A percentile compares a stretch with the other conserved stretches of the same genome.
Conservation (phyloP, 2,888 invertebrate species). For the Synanthedon formicaeformis region DNA sequence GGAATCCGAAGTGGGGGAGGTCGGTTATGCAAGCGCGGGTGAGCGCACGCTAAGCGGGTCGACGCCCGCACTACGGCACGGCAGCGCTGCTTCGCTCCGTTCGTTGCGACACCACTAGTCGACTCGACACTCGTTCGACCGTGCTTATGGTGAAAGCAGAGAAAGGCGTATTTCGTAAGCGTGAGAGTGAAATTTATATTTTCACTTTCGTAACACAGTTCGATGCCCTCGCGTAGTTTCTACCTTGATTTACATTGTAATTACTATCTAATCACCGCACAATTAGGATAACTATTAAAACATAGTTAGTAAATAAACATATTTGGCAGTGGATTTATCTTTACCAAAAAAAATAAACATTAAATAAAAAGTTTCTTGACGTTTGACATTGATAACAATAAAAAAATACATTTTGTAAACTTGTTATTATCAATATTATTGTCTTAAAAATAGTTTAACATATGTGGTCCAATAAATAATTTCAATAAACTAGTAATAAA, state of each 20-base stretch:
- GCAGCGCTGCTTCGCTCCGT: conserved; percentile 34
- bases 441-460: no score
- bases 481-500: no score
- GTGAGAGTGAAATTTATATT: conserved; percentile 66
- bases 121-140: conserved; percentile 21
- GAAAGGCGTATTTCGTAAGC: conserved; percentile 69
- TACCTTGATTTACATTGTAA: background rate
- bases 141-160: conserved; percentile 60
- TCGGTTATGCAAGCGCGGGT: conserved; percentile 68
- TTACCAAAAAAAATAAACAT: no score
- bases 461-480: no score
- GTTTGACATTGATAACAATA: no score
- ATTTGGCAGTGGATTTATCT: no score
- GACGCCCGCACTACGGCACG: conserved; percentile 64
- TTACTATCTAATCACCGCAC: no score
- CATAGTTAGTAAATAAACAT: no score
- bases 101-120: conserved; percentile 45
- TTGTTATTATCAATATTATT: no score
- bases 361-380: no score
- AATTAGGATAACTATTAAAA: no score
- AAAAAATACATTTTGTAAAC: no score
- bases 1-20: conserved; percentile 20
- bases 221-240: conserved; percentile 28
- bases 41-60: conserved; percentile 78
- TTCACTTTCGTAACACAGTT: conserved; percentile 64